Evolutionary conservation across 1,140 invertebrate genomes (phyloP).

Genomic region (Nephila pilipes): DNA sequence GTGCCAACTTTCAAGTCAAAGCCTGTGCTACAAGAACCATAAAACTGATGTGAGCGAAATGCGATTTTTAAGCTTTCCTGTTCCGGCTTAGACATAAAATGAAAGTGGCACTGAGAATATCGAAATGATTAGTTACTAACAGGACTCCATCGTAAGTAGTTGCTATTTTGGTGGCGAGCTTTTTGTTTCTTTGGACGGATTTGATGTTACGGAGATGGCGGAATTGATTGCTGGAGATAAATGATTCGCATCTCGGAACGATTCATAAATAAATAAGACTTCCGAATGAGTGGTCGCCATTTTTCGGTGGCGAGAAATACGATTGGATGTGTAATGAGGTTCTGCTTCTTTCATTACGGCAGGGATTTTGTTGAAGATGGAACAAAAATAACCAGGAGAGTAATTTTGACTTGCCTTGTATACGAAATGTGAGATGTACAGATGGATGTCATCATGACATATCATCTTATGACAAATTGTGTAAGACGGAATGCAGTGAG

Average conservation of each 20-base stretch:
- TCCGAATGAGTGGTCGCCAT: not conserved
- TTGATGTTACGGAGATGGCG: conserved; percentile 2
- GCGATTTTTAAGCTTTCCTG: not conserved
- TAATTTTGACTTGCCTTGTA: no score
- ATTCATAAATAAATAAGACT: conserved; percentile 17
- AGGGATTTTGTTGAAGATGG: no score
- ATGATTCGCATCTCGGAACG: conserved; percentile 20
- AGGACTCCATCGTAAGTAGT: not conserved
- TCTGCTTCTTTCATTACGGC: not conserved
- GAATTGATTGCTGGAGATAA: conserved; percentile 10
- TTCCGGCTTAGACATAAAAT: conserved; percentile 11
- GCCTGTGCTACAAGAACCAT: not conserved
- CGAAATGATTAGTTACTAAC: conserved; percentile 19
- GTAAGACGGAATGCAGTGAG: no score
- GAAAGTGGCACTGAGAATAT: conserved; percentile 3
- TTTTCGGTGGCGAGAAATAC: not conserved
- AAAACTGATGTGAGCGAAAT: conserved; percentile 1
- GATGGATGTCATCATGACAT: no score
- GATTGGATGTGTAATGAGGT: not conserved
- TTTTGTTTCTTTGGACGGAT: conserved; percentile 16
- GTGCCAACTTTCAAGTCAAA: not conserved
- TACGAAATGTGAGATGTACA: no score
- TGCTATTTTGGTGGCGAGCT: not conserved
- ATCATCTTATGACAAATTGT: no score
- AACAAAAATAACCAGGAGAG: no score